A percentile compares a stretch with the other conserved stretches of the same genome.
Evolutionary conservation across 2,888 invertebrate genomes (phyloP).

Genomic region (Trisateles emortualis): DNA sequence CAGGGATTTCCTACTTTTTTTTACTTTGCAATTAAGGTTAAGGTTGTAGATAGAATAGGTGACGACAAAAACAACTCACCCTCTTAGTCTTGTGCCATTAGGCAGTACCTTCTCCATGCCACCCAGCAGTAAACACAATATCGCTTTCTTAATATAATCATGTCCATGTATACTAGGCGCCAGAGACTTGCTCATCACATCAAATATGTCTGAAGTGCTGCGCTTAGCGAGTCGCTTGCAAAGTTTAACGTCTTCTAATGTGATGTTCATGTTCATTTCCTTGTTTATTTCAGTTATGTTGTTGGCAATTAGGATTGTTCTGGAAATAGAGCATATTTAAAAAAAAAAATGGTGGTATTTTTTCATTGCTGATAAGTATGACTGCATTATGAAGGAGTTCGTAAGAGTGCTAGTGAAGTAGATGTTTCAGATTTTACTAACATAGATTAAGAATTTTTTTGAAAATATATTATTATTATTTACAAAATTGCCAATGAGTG

Average conservation of each 20-base stretch:
- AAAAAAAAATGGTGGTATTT: too few relatives aligned
- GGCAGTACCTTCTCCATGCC: constrained; percentile 97
- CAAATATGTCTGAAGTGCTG: constrained; percentile 93
- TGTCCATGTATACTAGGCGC: constrained; percentile 99
- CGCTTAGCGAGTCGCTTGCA: constrained; percentile 94
- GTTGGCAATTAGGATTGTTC: constrained; percentile 97
- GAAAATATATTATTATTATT: too few relatives aligned
- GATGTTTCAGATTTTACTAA: too few relatives aligned
- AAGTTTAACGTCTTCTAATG: constrained; percentile 94
- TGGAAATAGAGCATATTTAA: constrained; percentile 65
- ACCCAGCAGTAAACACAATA: constrained; percentile 96
- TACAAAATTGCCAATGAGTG: too few relatives aligned
- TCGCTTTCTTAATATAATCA: constrained; percentile 97
- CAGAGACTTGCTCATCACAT: constrained; percentile 95
- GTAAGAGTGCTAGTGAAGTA: too few relatives aligned
- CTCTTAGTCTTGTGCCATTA: constrained; percentile 96
- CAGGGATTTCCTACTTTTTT: too few relatives aligned
- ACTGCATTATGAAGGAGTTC: too few relatives aligned
- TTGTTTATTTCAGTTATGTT: constrained; percentile 96
- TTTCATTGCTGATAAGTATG: too few relatives aligned
- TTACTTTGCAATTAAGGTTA: too few relatives aligned
- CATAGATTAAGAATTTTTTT: too few relatives aligned
- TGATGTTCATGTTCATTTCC: constrained; percentile 92
- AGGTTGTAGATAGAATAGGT: neutral
- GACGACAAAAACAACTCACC: constrained; percentile 77